Conservation (phyloP, 2,797 vertebrate genomes). For the Tauraco hartlaubi region DNA sequence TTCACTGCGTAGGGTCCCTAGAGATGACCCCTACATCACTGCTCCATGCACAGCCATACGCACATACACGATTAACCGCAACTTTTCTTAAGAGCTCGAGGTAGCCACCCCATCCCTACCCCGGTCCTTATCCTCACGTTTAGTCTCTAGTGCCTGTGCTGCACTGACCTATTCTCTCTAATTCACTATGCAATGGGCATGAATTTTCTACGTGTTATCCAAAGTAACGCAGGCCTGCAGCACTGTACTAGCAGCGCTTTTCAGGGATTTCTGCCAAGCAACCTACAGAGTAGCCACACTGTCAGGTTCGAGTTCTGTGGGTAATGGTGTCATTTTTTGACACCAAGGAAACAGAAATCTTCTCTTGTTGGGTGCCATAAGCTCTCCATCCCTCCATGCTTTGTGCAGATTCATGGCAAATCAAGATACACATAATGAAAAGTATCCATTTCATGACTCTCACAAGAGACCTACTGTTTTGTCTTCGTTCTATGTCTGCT, state of each 20-base stretch:
- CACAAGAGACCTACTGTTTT: not conserved
- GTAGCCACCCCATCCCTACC: not conserved
- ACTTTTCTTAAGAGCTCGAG: not conserved
- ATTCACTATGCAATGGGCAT: not conserved
- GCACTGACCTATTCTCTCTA: fast-evolving
- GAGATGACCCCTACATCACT: not conserved
- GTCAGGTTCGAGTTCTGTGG: not conserved
- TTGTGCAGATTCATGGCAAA: not conserved
- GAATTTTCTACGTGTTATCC: not conserved
- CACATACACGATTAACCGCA: not conserved
- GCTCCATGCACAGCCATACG: not conserved
- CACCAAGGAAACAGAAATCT: not conserved
- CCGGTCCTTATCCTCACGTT: not conserved
- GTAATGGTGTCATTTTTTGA: not conserved
- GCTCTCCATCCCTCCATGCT: not conserved
- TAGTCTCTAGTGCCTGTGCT: not conserved
- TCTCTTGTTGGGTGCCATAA: not conserved
- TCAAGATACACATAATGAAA: not conserved
- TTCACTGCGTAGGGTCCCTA: not conserved
- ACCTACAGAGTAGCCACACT: not conserved
- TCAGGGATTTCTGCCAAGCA: not conserved
- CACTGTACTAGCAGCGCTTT: not conserved
- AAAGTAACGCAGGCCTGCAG: not conserved
- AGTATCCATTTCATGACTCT: not conserved
- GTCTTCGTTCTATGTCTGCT: not conserved